Percentiles rank a stretch among this genome's conserved stretches.
These are phyloP conservation scores for Proteles cristata DNA, from an alignment of 2,113 vertebrate species.

Conservation along the genomic window DNA sequence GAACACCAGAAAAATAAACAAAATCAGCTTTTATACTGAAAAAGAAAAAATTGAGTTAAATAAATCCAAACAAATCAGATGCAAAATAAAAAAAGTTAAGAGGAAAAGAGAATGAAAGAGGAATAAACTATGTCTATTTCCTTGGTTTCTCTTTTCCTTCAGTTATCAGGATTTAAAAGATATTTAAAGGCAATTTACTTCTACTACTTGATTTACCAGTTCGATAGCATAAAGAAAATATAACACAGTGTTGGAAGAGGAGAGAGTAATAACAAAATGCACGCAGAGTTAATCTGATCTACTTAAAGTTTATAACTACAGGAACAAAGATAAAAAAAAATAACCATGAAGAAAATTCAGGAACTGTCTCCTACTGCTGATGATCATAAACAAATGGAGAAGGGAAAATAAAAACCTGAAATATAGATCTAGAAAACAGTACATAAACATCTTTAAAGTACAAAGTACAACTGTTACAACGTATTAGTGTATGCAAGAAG, in stretches of 20 bases:
- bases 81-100: not conserved
- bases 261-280: not conserved
- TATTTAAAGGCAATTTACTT: conserved; percentile 11
- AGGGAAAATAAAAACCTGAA: not conserved
- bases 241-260: not conserved
- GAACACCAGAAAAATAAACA: not conserved
- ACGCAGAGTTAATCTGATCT: not conserved
- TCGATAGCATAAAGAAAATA: not conserved
- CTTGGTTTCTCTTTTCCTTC: not conserved
- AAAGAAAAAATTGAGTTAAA: not conserved
- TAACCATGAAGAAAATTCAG: not conserved
- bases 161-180: not conserved
- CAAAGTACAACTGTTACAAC: not conserved
- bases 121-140: not conserved
- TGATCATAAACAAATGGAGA: not conserved
- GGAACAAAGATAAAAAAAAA: conserved; percentile 34
- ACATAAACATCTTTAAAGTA: not conserved
- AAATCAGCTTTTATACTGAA: not conserved
- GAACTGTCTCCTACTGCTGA: not conserved
- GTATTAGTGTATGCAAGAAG: not conserved
- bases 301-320: not conserved
- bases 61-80: not conserved
- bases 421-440: not conserved
- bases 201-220: not conserved
- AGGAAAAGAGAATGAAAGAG: not conserved